Evolutionary conservation across 2,888 invertebrate species (phyloP).

Genomic region (Amiota mariae): DNA sequence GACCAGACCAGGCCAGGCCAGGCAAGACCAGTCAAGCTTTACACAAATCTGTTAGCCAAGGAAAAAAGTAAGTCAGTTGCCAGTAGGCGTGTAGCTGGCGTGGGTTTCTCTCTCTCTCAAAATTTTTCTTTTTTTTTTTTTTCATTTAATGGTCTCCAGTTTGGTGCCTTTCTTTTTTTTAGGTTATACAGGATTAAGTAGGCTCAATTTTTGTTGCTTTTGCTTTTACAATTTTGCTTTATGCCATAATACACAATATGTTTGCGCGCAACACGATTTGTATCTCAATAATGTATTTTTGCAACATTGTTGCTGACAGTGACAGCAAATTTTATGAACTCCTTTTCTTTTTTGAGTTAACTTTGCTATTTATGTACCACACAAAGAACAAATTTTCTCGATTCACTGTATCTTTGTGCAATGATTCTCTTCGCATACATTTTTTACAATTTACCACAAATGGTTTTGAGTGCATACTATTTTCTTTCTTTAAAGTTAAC

Average conservation of each 20-base stretch:
- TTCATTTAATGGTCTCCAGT: neutral
- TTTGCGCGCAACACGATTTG: neutral
- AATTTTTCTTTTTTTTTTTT: neutral
- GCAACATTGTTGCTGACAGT: constrained; percentile 10
- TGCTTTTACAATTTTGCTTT: neutral
- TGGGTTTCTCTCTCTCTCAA: neutral
- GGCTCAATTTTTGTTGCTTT: neutral
- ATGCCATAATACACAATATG: neutral
- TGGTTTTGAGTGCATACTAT: constrained; percentile 4
- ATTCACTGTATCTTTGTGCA: neutral
- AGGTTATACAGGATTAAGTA: constrained; percentile 42
- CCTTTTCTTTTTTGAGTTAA: constrained; percentile 7
- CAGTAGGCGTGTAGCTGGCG: constrained; percentile 1
- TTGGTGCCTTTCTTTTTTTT: neutral
- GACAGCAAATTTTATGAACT: constrained; percentile 20
- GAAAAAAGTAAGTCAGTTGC: constrained; percentile 61
- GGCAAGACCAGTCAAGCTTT: constrained; percentile 32
- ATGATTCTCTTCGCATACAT: neutral
- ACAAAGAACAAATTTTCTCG: too few relatives aligned
- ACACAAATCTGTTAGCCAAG: constrained; percentile 26
- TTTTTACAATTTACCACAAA: constrained; percentile 24
- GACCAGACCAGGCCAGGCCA: neutral
- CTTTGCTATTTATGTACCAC: neutral
- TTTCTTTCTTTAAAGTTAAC: too few relatives aligned
- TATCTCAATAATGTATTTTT: constrained; percentile 21